Evolutionary conservation across 2,113 vertebrate species (phyloP).

Genomic region (Narcine bancroftii): DNA sequence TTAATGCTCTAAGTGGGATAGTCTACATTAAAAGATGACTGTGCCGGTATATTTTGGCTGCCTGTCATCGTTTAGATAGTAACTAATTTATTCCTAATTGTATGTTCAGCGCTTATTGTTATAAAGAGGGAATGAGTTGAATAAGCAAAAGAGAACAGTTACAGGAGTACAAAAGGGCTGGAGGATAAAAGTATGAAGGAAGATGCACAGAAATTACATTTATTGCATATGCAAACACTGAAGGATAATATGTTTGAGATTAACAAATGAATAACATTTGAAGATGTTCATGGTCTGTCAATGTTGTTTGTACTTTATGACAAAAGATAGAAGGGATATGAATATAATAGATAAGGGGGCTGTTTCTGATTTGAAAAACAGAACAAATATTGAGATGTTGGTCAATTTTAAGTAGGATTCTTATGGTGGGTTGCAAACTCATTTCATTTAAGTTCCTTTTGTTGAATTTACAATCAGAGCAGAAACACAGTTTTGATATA

Average conservation of each 20-base stretch:
- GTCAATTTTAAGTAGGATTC: not conserved
- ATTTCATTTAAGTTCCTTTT: not conserved
- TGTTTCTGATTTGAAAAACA: not conserved
- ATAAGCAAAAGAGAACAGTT: not conserved
- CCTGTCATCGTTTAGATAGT: too few relatives aligned
- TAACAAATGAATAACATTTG: not conserved
- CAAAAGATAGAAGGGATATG: not conserved
- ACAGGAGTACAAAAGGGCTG: not conserved
- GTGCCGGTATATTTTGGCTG: too few relatives aligned
- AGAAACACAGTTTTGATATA: not conserved
- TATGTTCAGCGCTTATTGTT: too few relatives aligned
- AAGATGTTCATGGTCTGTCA: not conserved
- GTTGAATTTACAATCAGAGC: not conserved
- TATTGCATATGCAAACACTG: not conserved
- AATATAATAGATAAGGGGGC: not conserved
- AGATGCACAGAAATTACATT: not conserved
- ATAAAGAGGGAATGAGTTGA: not conserved
- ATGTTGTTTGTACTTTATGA: not conserved
- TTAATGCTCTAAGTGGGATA: too few relatives aligned
- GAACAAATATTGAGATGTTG: not conserved
- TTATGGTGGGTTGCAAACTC: not conserved
- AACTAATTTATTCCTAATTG: too few relatives aligned
- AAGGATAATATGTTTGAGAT: not conserved
- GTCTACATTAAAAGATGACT: too few relatives aligned
- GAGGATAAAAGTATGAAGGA: not conserved